Base-by-base conservation (phyloP, 2,113 vertebrate species). In the Platichthys stellatus region DNA sequence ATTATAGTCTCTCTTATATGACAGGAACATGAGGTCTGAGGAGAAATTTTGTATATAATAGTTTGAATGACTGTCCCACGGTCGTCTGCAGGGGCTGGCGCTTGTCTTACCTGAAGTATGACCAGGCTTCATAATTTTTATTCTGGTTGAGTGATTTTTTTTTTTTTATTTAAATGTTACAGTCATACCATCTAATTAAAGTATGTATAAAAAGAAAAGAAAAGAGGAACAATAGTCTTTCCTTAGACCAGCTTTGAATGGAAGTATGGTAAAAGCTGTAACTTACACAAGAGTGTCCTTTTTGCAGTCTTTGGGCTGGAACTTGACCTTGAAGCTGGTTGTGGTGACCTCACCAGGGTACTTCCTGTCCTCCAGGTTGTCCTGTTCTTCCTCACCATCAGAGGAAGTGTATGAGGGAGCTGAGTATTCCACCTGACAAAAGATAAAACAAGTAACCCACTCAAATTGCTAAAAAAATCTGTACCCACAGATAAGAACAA, bases 231-330 rank as follows among this genome's bases (percentile, higher is more conserved):
- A 13, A 43, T 43, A 11, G 40, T 38, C 35, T 38, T 38, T 38
- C 10, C 13, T 3, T 43, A 13, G 3, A 43, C 40, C 5, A 66
- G 20, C 49, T 26, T 35, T n/a, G 2, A 40, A 21, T 17, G 31
- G 17, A 23, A 0, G 6, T 38, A 21, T 5, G 13, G 1, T 21
- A 4, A 28, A 56, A 38, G 26, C 9, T 54, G 21, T 56, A n/a
- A 94, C 97, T 97, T 95, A 99, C 98, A 97, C 95, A 61, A 99
- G 96, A 85, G 98, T 78, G 61, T 99, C 98, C 90, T 98, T 99
- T 94, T 99, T 99, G 94, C 93, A 95, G 91, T 99, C 98, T 95
- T 99, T 99, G 86, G 96, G 94, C 89, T 95, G 96, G 87, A 98
- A 97, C 90, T 98, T 98, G 89, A 97, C 93, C 87, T 98, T 99